Evolutionary conservation across 2,797 vertebrate species (phyloP), one percentile per base, ranked within the genome.

Genomic region (Pyrocephalus nanus): DNA sequence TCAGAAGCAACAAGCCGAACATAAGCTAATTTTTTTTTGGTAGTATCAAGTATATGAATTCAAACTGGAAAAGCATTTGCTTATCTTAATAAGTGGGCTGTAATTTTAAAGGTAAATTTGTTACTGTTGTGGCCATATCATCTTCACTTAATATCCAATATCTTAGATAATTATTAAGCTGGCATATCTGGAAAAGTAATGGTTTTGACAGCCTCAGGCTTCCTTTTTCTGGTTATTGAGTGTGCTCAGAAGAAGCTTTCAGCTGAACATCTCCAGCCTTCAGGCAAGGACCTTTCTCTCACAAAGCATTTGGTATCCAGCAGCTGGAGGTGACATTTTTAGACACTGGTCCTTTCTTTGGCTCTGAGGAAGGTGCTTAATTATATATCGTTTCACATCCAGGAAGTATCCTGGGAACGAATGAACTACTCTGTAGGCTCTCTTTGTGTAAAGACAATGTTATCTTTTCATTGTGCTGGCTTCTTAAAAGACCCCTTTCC

Each of bases 401-500:
- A 69, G 75, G 81, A 93, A 74, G 20, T 29, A 80, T 74, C 20
- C 65, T 70, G 51, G 50, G 69, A 88, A 81, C 55, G 69, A 51
- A 84, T 0, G 3, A 58, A 29, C 42, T 71, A 9, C 26, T 79
- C 67, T 89, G 38, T 71, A 65, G 65, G 32, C 18, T 85, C 1
- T 77, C 50, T 89, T 86, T 94, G 87, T 93, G 70, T 47, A 77
- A 92, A 78, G 40, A 88, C 72, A 92, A 75, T 26, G 8, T 60
- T 95, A 58, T 92, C 43, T 77, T 81, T 82, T 42, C 58, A 29
- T 82, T 91, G 14, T 75, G 26, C 17, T 91, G 45, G 36, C 21
- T 87, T 74, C 61, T 62, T 76, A n/a, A 89, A 88, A 74, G 38
- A 25, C 4, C 9, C 3, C 25, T 86, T 82, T 86, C 29, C 1